Base-by-base conservation (phyloP, 2,113 vertebrate genomes). In the Daboia siamensis region DNA sequence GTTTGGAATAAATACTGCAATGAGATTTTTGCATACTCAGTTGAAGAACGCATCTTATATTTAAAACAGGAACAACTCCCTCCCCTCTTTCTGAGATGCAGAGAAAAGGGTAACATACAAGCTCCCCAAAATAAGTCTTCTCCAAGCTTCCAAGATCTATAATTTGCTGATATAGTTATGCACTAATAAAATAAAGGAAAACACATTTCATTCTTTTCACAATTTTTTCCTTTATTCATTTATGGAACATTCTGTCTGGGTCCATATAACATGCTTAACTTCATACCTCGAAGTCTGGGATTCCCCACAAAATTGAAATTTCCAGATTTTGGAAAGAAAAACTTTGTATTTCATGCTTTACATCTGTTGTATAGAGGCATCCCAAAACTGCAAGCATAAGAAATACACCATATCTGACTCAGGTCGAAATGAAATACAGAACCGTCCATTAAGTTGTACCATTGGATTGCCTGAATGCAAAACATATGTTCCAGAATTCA, bases 1-100 rank as follows among this genome's bases (percentile, higher is more conserved):
- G 98, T 98, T 97, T 95, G 97, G 98, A 98, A 98, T 98, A 98
- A 98, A 98, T 98, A 98, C 95, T 80, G 97, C 97, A 97, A 96
- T 97, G 96, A 98, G 97, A 97, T 97, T 98, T 98, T 97, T 97
- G 97, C 97, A 98, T 98, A 97, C 96, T 97, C 98, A 96, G 97
- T 97, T 97, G 98, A 97, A 97, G 97, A 97, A 97, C 95, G 95
- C 95, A 96, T 95, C 96, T 97, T 97, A 96, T 69, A 85, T 89
- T 88, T n/a, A 0, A 44, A 61, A 56, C 74, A 33, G 17, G 90
- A 97, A 97, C 96, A 96, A 97, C 97, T 98, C 97, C 96, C 96
- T 95, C 29, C n/a, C 93, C 95, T 93, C 95, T 23, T 94, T 86
- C 44, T 86, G 54, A 92, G 74, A 92, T 84, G 69, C 55, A 87